Evolutionary conservation across 2,797 vertebrate genomes (phyloP).

Genomic region (Cygnus olor): DNA sequence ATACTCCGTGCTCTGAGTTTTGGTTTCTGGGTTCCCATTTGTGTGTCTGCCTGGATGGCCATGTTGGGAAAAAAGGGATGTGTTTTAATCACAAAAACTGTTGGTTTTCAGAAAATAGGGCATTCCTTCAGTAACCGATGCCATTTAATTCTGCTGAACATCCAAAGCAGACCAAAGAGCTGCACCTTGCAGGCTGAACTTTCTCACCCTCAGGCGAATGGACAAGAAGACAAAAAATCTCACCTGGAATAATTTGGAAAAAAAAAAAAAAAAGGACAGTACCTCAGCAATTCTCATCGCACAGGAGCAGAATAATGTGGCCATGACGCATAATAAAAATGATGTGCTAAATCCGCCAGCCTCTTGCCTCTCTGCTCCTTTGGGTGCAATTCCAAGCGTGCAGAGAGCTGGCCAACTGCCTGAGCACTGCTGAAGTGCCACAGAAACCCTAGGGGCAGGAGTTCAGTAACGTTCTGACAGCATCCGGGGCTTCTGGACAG

Average conservation of each 20-base stretch:
- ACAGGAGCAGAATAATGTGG: background rate
- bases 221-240: background rate
- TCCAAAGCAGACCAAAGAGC: background rate
- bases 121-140: background rate
- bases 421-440: constrained; percentile 48
- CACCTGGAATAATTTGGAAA: background rate
- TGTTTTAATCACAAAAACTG: background rate
- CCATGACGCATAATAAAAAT: background rate
- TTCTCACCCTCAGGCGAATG: background rate
- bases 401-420: constrained; percentile 52
- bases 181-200: background rate
- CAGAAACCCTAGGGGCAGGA: constrained; percentile 51
- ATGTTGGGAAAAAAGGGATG: background rate
- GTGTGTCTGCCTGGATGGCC: background rate
- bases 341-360: background rate
- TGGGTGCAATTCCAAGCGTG: constrained; percentile 33
- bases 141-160: background rate
- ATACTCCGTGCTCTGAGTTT: background rate
- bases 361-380: background rate
- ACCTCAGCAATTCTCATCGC: background rate
- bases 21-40: background rate
- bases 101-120: background rate
- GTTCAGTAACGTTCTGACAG: background rate
- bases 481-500: background rate
- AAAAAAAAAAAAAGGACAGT: background rate